phyloP scores from a whole-genome alignment of 2,797 vertebrate genomes.

The Hydrocynus forskahlii region DNA sequence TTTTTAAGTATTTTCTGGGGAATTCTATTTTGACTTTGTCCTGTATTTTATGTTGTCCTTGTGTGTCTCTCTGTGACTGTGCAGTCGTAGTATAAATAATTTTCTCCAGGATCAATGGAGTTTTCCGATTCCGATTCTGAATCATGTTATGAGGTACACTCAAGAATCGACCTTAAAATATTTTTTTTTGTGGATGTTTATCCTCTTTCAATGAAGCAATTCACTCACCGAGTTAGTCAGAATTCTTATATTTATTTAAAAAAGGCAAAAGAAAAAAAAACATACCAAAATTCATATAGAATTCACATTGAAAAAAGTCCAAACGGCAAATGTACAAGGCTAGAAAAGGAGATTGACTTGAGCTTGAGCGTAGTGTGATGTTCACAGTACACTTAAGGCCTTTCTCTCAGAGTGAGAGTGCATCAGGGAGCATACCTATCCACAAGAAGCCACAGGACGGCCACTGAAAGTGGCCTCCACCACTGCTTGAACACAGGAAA shows the following conservation, averaged over 20 bases:
- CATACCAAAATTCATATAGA: slow-evolving; percentile 76
- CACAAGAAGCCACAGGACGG: slow-evolving; percentile 50
- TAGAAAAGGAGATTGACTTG: slow-evolving; percentile 64
- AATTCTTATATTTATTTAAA: slow-evolving; percentile 75
- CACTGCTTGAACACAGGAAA: slow-evolving; percentile 49
- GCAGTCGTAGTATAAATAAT: too few relatives aligned
- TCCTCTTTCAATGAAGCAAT: background rate
- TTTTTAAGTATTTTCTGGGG: too few relatives aligned
- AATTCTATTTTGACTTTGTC: too few relatives aligned
- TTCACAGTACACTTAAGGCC: slow-evolving; percentile 56
- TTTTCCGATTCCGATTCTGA: too few relatives aligned
- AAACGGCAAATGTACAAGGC: slow-evolving; percentile 73
- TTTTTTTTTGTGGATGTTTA: too few relatives aligned
- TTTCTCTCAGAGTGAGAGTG: slow-evolving; percentile 61
- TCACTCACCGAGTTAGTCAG: slow-evolving; percentile 9
- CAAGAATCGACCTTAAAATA: too few relatives aligned
- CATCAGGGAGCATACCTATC: slow-evolving; percentile 49
- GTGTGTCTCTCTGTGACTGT: too few relatives aligned
- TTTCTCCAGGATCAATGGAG: too few relatives aligned
- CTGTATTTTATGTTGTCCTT: too few relatives aligned
- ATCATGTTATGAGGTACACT: too few relatives aligned
- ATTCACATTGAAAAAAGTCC: slow-evolving; percentile 73
- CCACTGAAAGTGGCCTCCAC: slow-evolving; percentile 51
- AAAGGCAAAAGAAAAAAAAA: slow-evolving; percentile 68
- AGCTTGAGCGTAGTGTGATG: slow-evolving; percentile 39